Percentiles rank a stretch among this genome's conserved stretches.
These are phyloP conservation scores for Cebidichthys violaceus DNA, from an alignment of 2,113 vertebrate species.

Conservation along the genomic window DNA sequence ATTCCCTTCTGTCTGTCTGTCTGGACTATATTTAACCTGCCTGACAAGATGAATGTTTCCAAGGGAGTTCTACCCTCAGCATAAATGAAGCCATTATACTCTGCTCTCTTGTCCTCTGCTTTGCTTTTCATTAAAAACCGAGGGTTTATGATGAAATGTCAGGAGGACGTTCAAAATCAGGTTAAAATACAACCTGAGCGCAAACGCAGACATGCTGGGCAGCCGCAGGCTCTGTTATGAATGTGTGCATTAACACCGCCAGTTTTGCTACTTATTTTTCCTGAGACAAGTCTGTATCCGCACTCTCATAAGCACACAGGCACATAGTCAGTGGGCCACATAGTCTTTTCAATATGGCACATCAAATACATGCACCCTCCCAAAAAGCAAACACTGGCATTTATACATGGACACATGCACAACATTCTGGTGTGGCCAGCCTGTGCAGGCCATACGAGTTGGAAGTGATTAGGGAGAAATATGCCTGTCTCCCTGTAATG, in stretches of 20 bases:
- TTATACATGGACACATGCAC: not conserved
- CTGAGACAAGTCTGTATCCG: not conserved
- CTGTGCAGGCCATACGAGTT: conserved; percentile 59
- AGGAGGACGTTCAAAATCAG: conserved; percentile 51
- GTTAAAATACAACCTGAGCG: conserved; percentile 60
- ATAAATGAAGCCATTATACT: conserved; percentile 75
- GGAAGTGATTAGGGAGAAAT: conserved; percentile 84
- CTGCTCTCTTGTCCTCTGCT: conserved; percentile 36
- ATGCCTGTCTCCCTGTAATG: conserved; percentile 79
- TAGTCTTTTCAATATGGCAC: not conserved
- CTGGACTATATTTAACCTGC: conserved; percentile 78
- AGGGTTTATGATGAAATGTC: conserved; percentile 50
- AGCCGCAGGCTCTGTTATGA: conserved; percentile 35
- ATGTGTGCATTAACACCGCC: conserved; percentile 19
- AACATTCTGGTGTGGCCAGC: conserved; percentile 41
- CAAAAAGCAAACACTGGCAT: not conserved
- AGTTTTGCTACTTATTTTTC: conserved; percentile 24
- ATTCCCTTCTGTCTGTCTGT: conserved; percentile 74
- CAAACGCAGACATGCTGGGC: conserved; percentile 51
- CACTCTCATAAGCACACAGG: not conserved
- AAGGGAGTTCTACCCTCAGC: conserved; percentile 55
- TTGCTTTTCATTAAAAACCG: conserved; percentile 44
- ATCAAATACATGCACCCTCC: conserved; percentile 12
- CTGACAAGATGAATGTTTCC: conserved; percentile 73
- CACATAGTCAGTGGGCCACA: not conserved